phyloP scores from a whole-genome alignment of 2,888 invertebrate genomes.

The Polietes domitor region DNA sequence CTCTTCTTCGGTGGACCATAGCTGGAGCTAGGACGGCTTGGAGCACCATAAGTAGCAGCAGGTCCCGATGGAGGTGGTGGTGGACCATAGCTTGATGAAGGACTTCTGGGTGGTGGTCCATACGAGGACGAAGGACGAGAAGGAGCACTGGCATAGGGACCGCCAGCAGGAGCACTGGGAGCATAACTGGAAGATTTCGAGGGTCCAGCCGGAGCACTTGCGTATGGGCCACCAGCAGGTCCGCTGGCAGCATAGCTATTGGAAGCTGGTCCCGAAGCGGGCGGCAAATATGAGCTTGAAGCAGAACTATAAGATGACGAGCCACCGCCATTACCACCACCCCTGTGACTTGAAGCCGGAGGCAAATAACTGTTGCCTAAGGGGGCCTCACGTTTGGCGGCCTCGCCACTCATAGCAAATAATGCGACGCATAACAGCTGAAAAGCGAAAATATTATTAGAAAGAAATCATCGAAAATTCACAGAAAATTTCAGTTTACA shows the following conservation, averaged over 20 bases:
- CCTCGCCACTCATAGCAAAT: constrained; percentile 72
- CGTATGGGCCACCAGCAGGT: constrained; percentile 67
- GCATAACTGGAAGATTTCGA: constrained; percentile 80
- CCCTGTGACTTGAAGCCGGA: constrained; percentile 78
- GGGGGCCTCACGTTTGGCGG: constrained; percentile 79
- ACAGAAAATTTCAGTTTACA: constrained; percentile 23
- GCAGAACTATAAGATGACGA: constrained; percentile 80
- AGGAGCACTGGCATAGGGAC: constrained; percentile 67
- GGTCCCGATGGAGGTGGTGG: constrained; percentile 74
- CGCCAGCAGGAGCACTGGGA: constrained; percentile 72
- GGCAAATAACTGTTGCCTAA: constrained; percentile 77
- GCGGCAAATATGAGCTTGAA: constrained; percentile 83
- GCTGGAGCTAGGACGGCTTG: constrained; percentile 64
- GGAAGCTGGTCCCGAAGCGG: constrained; percentile 80
- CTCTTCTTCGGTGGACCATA: constrained; percentile 75
- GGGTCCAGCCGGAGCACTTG: constrained; percentile 44
- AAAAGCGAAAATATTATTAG: background rate
- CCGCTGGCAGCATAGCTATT: constrained; percentile 77
- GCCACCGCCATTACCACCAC: constrained; percentile 67
- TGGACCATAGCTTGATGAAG: constrained; percentile 73
- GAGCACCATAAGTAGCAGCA: constrained; percentile 76
- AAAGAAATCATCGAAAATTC: constrained; percentile 66
- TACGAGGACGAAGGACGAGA: constrained; percentile 77
- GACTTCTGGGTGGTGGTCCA: constrained; percentile 75
- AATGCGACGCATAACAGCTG: constrained; percentile 74